Conservation (phyloP, 2,113 vertebrate genomes). For the Miniopterus natalensis region DNA sequence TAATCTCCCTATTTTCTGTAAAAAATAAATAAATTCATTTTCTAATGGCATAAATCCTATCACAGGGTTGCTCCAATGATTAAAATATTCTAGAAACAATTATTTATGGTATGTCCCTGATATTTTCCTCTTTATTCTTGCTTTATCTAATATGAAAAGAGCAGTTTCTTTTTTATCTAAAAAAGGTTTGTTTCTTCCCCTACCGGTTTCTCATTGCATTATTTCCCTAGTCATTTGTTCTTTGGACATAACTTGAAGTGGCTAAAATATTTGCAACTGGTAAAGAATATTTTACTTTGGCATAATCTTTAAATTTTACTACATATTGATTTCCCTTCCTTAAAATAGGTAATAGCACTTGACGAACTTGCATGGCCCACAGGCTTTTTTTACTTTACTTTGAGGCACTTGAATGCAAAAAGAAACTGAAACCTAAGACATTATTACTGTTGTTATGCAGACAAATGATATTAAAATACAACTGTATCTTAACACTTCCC, state of each 20-base stretch:
- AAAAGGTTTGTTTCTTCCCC: neutral
- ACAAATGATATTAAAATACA: constrained; percentile 81
- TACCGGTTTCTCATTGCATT: neutral
- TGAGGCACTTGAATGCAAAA: constrained; percentile 63
- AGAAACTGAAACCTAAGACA: constrained; percentile 76
- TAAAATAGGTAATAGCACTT: constrained; percentile 66
- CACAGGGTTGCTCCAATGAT: neutral
- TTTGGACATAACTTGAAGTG: neutral
- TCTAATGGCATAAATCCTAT: neutral
- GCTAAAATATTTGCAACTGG: constrained; percentile 31
- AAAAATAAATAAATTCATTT: neutral
- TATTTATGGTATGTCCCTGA: neutral
- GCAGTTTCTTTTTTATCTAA: neutral
- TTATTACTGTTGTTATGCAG: constrained; percentile 80
- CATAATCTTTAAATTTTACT: constrained; percentile 59
- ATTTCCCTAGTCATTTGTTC: neutral
- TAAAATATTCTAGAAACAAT: neutral
- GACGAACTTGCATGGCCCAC: constrained; percentile 41
- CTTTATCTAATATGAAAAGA: constrained; percentile 12
- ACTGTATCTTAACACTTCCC: constrained; percentile 73
- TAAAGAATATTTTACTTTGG: constrained; percentile 51
- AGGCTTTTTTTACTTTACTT: constrained; percentile 75
- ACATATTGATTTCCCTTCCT: constrained; percentile 61
- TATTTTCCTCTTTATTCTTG: neutral
- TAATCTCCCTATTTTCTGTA: neutral